Conservation (phyloP, 1,140 invertebrate genomes). For the Rhysida immarginata region DNA sequence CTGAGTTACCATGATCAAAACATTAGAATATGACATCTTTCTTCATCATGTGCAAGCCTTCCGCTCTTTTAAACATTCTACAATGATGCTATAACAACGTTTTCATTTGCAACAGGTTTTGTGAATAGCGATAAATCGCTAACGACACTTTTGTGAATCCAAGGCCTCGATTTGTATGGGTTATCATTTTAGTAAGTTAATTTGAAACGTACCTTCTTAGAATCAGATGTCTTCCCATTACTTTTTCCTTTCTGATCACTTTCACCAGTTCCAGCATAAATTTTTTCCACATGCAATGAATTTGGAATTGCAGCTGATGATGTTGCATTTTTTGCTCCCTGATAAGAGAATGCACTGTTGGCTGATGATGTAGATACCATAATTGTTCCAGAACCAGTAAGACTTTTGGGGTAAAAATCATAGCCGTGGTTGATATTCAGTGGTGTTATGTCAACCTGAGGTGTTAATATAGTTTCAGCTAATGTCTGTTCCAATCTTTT, state of each 20-base stretch:
- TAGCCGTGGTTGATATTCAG: not conserved
- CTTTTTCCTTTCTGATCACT: not conserved
- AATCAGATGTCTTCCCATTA: not conserved
- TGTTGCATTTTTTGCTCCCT: not conserved
- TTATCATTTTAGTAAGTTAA: too few relatives aligned
- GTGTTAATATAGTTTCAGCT: not conserved
- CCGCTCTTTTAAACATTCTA: too few relatives aligned
- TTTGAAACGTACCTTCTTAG: not conserved
- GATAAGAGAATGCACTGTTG: conserved; percentile 6
- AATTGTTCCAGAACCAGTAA: not conserved
- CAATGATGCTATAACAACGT: too few relatives aligned
- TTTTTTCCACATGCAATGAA: not conserved
- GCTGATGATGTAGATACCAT: not conserved
- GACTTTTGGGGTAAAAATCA: not conserved
- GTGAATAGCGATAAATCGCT: not conserved
- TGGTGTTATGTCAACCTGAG: not conserved
- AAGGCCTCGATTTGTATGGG: too few relatives aligned
- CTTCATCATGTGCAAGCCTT: too few relatives aligned
- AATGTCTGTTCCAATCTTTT: conserved; percentile 4
- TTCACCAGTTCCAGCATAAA: not conserved
- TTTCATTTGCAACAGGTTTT: too few relatives aligned
- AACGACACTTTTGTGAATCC: too few relatives aligned
- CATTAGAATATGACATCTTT: not conserved
- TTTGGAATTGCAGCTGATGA: not conserved
- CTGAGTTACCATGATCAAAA: too few relatives aligned